Evolutionary conservation across 2,888 invertebrate species (phyloP), one percentile per base, ranked within the genome.

Genomic region (Lamellibrachia columna): DNA sequence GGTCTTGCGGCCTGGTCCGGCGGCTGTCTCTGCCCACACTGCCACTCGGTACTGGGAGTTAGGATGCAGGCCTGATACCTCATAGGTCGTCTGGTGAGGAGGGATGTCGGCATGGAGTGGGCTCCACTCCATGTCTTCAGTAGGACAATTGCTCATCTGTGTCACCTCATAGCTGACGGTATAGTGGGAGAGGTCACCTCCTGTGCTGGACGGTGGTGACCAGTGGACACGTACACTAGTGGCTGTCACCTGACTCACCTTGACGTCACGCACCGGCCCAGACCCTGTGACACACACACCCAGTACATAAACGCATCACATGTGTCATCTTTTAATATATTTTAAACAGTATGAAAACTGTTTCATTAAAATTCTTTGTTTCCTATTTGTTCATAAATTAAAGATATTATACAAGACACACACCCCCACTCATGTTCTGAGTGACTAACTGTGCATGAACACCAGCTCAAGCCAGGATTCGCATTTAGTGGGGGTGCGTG

Each of bases 41-140:
- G 91, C 91, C 53, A 94, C 91, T 92, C 93, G 94, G 93, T 96
- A 96, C 92, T 94, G 94, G 3, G 95, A 95, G 94, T 95, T 95
- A 3, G 96, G 95, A 22, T 93, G 91, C 22, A 96, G 94, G 91
- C 95, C 95, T 0, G 93, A 94, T 22, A 96, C 92, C 8, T 94
- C 94, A 92, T 94, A 95, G 22, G 52, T 28, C 15, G 90, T 92
- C 75, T 93, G 90, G 52, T 92, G 55, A 4, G 92, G 53, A 53
- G 93, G 92, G 3, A 94, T 90, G 55, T 93, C 91, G 11, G 94
- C 92, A 52, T 75, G 53, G 7, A 93, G 93, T 58, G 92, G 92
- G 94, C 94, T 94, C 6, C 91, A 22, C 4, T 58, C n/a, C 90
- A 92, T 9, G 22, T 93, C 91, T 60, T 60, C 52, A 58, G 92